Conservation (phyloP, 2,113 vertebrate genomes). For the Spizaetus ornatus region DNA sequence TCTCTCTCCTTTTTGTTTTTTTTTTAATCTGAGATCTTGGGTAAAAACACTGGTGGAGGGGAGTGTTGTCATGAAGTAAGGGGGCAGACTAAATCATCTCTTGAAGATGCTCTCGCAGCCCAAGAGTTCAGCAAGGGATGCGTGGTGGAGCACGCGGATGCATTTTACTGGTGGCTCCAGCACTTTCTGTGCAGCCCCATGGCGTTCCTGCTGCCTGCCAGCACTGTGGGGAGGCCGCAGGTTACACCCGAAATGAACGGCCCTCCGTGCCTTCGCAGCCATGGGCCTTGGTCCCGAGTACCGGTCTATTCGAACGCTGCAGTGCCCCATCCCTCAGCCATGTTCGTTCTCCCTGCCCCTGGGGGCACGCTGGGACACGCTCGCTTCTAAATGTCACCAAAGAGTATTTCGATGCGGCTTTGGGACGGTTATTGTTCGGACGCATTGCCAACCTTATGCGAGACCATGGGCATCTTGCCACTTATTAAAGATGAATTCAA, state of each 20-base stretch:
- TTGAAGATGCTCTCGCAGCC: background rate
- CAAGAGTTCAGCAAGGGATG: background rate
- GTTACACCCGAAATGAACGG: fast-evolving
- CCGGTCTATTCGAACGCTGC: fast-evolving
- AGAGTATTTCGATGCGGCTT: background rate
- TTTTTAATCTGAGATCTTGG: background rate
- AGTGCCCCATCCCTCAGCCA: background rate
- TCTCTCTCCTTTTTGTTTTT: too few species aligned
- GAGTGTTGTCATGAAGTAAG: background rate
- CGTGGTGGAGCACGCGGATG: too few species aligned
- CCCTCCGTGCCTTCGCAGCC: fast-evolving
- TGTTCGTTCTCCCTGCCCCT: fast-evolving
- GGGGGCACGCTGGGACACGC: fast-evolving
- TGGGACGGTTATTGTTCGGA: background rate
- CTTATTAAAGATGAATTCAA: background rate
- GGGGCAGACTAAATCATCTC: background rate
- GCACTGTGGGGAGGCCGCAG: fast-evolving
- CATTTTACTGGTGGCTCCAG: fast-evolving
- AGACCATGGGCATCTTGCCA: background rate
- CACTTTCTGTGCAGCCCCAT: background rate
- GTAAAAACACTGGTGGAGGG: background rate
- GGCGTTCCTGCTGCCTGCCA: fast-evolving
- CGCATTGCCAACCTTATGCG: background rate
- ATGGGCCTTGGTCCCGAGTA: fast-evolving
- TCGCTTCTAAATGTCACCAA: background rate